Evolutionary conservation across 64 coral and sea anemone species (phyloP), one percentile per base, ranked within the genome.

Genomic region (Stichodactyla helianthus): DNA sequence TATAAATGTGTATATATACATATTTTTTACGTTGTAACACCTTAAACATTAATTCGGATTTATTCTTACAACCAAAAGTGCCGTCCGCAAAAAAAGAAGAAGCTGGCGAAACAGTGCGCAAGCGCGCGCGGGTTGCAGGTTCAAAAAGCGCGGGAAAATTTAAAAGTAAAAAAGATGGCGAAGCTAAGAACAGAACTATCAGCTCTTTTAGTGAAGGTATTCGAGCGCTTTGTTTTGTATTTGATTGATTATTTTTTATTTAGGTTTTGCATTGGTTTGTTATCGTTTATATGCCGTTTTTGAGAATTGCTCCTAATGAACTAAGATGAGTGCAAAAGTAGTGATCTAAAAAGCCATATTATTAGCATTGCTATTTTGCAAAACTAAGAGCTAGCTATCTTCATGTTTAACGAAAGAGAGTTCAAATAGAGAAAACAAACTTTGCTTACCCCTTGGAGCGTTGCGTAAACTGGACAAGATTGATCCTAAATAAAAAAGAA

Each of bases 391-490:
- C 35, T 44, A 44, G 35, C 35, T 44, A 3, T 44, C 35, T 44
- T 44, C 2, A 44, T 44, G 35, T 44, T 44, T 44, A 44, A 44
- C 35, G 35, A 44, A 44, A 44, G 4, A 44, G 35, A 44, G 35
- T 44, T 44, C 35, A 44, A 44, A 44, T 44, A 44, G 1, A 44
- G 35, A 44, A 44, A 44, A 44, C 1, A 44, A 44, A 44, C 35
- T 44, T 44, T 44, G 35, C 93, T 85, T 90, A 96, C 94, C 91
- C 94, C 94, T 89, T 96, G 93, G 23, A 96, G 83, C 82, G 94
- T 96, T 56, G 94, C 92, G 77, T 96, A 96, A 55, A 96, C 94
- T 65, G 94, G 94, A 84, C 94, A 96, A 28, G 85, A 79, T 84
- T 93, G 91, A 90, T 96, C 94, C 94, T 96, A 79, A 84, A 92